Base-by-base conservation (phyloP, 2,888 invertebrate genomes). In the Eupelmus urozonus region DNA sequence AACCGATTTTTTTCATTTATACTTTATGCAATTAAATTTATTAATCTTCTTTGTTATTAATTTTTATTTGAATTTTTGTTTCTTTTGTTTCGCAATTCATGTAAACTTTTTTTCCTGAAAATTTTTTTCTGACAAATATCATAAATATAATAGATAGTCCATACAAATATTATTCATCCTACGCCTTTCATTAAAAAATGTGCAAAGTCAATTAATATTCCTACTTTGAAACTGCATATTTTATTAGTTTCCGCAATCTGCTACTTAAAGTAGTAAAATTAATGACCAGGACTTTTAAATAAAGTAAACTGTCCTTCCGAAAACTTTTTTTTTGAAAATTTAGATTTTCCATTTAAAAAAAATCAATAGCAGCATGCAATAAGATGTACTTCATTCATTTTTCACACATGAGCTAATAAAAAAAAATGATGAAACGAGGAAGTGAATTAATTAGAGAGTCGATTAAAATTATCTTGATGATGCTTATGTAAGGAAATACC, bases 381-480 rank as follows among this genome's bases (percentile, higher is more conserved):
- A 20, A 74, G 20, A 42, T 55, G 42, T 34, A 49, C 23, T 59
- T 13, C n/a, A 27, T 57, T 74, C 65, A 74, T 74, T 74, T 72
- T 74, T 74, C 73, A 57, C 18, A 13, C n/a, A 49, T 9, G 13
- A 1, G 13, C n/a, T 57, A 20, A n/a, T 20, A 49, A 74, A 73
- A 65, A 55, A 55, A 53, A 2, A 57, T 20, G 45, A 53, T 57
- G 55, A 34, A 9, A 74, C 45, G n/a, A 74, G 73, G 73, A 74
- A 74, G 29, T 59, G 45, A 65, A 74, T 74, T 74, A 59, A 57
- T 74, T 66, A 65, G 34, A 42, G 11, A 29, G 45, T 57, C 29
- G 27, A 55, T 73, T 65, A 55, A 20, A 65, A 57, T 73, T 27
- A 73, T 42, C 63, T 65, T 65, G 45, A 67, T 55, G 45, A 55